Conservation (phyloP, 2,113 vertebrate genomes). For the mouse (Mus musculus) region DNA sequence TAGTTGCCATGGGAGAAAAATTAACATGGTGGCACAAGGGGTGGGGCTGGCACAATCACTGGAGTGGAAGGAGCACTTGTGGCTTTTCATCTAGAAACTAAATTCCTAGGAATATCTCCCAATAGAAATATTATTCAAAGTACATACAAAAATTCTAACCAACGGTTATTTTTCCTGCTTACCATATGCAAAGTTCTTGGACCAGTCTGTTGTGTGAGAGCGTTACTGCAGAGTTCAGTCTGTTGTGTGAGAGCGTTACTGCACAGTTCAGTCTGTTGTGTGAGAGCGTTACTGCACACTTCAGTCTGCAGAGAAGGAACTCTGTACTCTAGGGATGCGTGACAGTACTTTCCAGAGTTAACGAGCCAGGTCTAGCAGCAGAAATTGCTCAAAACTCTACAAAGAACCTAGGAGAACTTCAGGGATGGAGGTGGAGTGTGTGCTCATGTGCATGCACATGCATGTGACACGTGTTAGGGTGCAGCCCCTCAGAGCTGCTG, state of each 20-base stretch:
- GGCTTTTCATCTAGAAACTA: not conserved
- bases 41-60: rapidly evolving
- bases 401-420: not conserved
- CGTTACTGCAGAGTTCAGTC: not conserved
- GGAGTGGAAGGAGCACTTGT: rapidly evolving
- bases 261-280: not conserved
- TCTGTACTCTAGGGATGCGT: not conserved
- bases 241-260: too few relatives aligned
- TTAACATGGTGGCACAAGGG: not conserved
- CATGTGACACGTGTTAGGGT: not conserved
- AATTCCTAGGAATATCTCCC: not conserved
- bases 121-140: not conserved
- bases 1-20: not conserved
- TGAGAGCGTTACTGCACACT: not conserved
- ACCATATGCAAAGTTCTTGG: not conserved
- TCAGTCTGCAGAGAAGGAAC: not conserved
- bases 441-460: not conserved
- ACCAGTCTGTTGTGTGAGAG: not conserved
- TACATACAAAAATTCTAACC: not conserved
- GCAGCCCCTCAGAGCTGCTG: not conserved
- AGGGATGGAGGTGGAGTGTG: not conserved
- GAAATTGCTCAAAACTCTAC: not conserved
- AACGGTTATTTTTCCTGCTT: not conserved
- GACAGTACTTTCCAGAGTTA: not conserved
- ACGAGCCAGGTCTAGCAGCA: not conserved